A percentile compares a stretch with the other conserved stretches of the same genome.
These are phyloP conservation scores for Amblyteles armatorius DNA, from an alignment of 2,888 invertebrate species.

Conservation along the genomic window DNA sequence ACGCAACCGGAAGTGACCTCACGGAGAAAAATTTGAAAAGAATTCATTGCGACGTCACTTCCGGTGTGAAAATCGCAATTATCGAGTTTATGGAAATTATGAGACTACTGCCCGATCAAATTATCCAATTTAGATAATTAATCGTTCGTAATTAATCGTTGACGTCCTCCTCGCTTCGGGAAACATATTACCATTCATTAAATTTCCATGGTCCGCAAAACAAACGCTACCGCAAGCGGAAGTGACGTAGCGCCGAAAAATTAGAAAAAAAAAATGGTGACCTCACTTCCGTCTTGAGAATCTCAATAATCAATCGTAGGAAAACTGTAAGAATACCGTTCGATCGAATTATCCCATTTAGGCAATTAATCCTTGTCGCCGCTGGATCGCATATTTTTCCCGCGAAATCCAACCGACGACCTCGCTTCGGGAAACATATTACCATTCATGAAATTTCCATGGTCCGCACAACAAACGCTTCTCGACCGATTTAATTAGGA, in stretches of 20 bases:
- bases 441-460: slow-evolving; percentile 57
- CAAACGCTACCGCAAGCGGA: slow-evolving; percentile 47
- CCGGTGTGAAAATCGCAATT: no score
- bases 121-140: not conserved
- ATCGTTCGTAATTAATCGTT: not conserved
- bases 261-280: no score
- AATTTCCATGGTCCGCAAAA: slow-evolving; percentile 63
- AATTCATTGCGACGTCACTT: no score
- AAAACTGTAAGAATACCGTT: no score
- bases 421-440: slow-evolving; percentile 31
- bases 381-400: not conserved
- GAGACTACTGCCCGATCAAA: no score
- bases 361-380: not conserved
- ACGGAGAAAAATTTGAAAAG: no score
- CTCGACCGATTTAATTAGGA: slow-evolving; percentile 81
- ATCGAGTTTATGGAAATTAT: no score
- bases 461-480: slow-evolving; percentile 67
- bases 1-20: no score
- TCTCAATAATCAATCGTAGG: no score
- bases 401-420: slow-evolving; percentile 10
- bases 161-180: slow-evolving; percentile 30
- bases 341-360: no score
- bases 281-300: no score
- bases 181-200: slow-evolving; percentile 43
- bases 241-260: no score